Base-by-base conservation (phyloP, 2,113 vertebrate genomes). In the Antechinus flavipes region DNA sequence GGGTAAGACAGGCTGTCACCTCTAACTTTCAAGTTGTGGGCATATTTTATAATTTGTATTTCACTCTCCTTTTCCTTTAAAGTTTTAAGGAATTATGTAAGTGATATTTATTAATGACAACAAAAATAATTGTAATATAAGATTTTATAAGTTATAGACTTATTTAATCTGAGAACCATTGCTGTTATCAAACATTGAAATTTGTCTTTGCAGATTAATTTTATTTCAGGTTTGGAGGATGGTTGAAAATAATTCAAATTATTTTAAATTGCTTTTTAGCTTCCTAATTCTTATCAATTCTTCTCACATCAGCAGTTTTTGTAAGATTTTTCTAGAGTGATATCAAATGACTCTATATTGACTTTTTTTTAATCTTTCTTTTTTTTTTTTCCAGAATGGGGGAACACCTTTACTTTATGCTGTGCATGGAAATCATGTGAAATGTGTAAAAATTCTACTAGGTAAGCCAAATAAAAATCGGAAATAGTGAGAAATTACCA, bases 341-440 rank as follows among this genome's bases (percentile, higher is more conserved):
- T 46, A 93, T 96, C n/a, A 50, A 54, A 76, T 90, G n/a, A 49
- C 91, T 54, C 56, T 93, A 46, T 94, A 50, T 52, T 8, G 50
- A 56, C 6, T 93, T 95, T 94, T 55, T 68, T 68, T 16, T 49
- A 42, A 42, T 9, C 55, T 26, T 58, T 95, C 90, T 93, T 27
- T 53, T 97, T 97, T 99, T 98, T 9, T 50, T 50, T 6, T 9
- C 50, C 98, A 99, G 99, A 99, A 99, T 91, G 99, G 99, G 96
- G 99, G 99, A 26, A 99, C 99, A 3, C 99, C 99, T 91, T 95
- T 99, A 92, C 99, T 99, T 0, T 99, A 99, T 76, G 99, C 99
- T 6, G 99, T 99, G n/a, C 99, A 99, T 91, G 99, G 99, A 47
- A 99, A 99, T 97, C 99, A 99, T 6, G 99, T 99, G 92, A 99